phyloP scores from a whole-genome alignment of 1,140 invertebrate species.

The Carcinoscorpius rotundicauda region DNA sequence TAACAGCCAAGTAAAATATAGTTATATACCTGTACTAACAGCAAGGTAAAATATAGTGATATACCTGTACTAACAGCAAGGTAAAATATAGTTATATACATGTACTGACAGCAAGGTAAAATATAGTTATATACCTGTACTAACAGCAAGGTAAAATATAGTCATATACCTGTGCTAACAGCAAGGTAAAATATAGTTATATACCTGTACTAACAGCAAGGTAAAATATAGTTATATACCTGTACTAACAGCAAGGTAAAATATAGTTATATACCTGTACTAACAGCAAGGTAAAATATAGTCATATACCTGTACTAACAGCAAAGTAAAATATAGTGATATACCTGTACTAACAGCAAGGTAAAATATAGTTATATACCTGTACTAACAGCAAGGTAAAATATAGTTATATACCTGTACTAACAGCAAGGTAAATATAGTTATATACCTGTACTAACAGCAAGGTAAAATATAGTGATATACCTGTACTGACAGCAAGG shows the following conservation, averaged over 20 bases:
- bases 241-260: slow-evolving; percentile 32
- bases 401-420: slow-evolving; percentile 15
- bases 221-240: slow-evolving; percentile 23
- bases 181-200: slow-evolving; percentile 28
- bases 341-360: slow-evolving; percentile 27
- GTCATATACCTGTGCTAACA: slow-evolving; percentile 22
- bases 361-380: slow-evolving; percentile 23
- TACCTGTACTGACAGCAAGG: slow-evolving; percentile 28
- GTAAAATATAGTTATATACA: slow-evolving; percentile 23
- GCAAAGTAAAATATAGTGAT: slow-evolving; percentile 28
- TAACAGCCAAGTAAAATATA: slow-evolving; percentile 30
- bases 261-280: slow-evolving; percentile 15
- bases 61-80: slow-evolving; percentile 27
- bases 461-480: slow-evolving; percentile 27
- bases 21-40: slow-evolving; percentile 20
- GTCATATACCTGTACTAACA: slow-evolving; percentile 20
- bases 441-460: slow-evolving; percentile 22
- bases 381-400: slow-evolving; percentile 32
- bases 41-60: slow-evolving; percentile 28
- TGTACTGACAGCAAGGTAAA: slow-evolving; percentile 32
- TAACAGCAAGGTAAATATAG: slow-evolving; percentile 30
- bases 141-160: slow-evolving; percentile 30
- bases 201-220: slow-evolving; percentile 27
- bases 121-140: slow-evolving; percentile 15
- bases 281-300: slow-evolving; percentile 30